These are phyloP conservation scores for Salvelinus alpinus DNA, from an alignment of 2,113 vertebrate species.

Conservation along the genomic window DNA sequence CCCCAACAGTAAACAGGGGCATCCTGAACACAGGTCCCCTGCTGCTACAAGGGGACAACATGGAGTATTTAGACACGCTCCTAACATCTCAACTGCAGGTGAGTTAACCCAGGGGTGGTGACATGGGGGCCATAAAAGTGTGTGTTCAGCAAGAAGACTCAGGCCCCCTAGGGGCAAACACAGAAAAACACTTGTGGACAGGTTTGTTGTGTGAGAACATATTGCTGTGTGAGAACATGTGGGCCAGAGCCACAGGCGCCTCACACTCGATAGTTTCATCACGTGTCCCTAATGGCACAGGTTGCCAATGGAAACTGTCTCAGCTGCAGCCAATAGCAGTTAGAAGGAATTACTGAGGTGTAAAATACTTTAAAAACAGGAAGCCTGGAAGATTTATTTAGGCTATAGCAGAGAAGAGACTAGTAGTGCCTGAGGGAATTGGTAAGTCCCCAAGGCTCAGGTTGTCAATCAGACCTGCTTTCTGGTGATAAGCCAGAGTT, in stretches of 20 bases:
- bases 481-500: conserved; percentile 38
- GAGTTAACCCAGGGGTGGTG: conserved; percentile 44
- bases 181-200: conserved; percentile 17
- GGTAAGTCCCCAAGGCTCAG: conserved; percentile 56
- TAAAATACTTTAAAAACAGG: conserved; percentile 56
- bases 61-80: conserved; percentile 23
- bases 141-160: conserved; percentile 35
- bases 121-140: conserved; percentile 30
- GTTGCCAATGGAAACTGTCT: conserved; percentile 58
- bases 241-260: conserved; percentile 39
- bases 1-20: conserved; percentile 50
- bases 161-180: conserved; percentile 30
- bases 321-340: conserved; percentile 63
- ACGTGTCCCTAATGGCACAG: conserved; percentile 42
- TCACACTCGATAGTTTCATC: conserved; percentile 50
- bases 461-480: conserved; percentile 66
- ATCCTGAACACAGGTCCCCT: conserved; percentile 56
- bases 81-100: conserved; percentile 59
- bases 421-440: conserved; percentile 46
- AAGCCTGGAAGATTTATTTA: conserved; percentile 41
- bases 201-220: conserved; percentile 22
- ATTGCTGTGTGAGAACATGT: background rate
- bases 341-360: conserved; percentile 55
- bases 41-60: conserved; percentile 27
- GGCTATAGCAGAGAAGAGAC: conserved; percentile 19